A percentile compares a stretch with the other conserved stretches of the same genome.
These are phyloP conservation scores for Chaetodon trifascialis DNA, from an alignment of 2,113 vertebrate genomes.

Conservation along the genomic window DNA sequence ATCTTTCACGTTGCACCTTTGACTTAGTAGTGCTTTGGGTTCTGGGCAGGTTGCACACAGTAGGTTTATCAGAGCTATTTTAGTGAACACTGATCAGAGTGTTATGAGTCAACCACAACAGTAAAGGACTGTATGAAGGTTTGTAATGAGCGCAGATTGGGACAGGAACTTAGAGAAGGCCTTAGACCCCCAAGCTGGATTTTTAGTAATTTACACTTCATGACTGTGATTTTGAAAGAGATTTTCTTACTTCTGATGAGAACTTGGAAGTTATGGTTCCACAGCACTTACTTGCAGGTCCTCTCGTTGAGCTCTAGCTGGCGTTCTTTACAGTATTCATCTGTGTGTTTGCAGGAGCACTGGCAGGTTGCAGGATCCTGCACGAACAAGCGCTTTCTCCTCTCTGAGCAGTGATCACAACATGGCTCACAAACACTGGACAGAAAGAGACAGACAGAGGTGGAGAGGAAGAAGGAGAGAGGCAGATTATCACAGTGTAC, in stretches of 20 bases:
- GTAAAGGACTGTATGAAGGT: too few species aligned
- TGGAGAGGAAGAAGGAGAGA: slow-evolving; percentile 62
- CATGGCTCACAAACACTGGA: slow-evolving; percentile 92
- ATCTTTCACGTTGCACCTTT: too few species aligned
- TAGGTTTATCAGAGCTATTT: too few species aligned
- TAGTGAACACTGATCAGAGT: too few species aligned
- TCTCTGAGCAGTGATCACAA: slow-evolving; percentile 96
- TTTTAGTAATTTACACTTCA: not conserved
- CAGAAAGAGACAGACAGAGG: slow-evolving; percentile 85
- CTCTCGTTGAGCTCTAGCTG: slow-evolving; percentile 99
- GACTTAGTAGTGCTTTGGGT: too few species aligned
- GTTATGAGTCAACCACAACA: too few species aligned
- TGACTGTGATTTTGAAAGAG: too few species aligned
- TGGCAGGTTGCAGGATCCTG: slow-evolving; percentile 97
- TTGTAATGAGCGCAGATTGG: too few species aligned
- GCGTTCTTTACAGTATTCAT: slow-evolving; percentile 95
- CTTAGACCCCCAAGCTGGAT: not conserved
- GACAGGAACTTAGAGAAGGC: too few species aligned
- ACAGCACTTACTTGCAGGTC: slow-evolving; percentile 96
- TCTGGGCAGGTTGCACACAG: too few species aligned
- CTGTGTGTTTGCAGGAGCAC: slow-evolving; percentile 99
- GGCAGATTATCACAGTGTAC: slow-evolving; percentile 60
- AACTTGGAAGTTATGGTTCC: not conserved
- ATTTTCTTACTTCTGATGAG: not conserved
- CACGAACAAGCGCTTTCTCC: slow-evolving; percentile 95